These are phyloP conservation scores for Drosophila macrospina DNA, from an alignment of 2,888 invertebrate genomes.

Conservation along the genomic window DNA sequence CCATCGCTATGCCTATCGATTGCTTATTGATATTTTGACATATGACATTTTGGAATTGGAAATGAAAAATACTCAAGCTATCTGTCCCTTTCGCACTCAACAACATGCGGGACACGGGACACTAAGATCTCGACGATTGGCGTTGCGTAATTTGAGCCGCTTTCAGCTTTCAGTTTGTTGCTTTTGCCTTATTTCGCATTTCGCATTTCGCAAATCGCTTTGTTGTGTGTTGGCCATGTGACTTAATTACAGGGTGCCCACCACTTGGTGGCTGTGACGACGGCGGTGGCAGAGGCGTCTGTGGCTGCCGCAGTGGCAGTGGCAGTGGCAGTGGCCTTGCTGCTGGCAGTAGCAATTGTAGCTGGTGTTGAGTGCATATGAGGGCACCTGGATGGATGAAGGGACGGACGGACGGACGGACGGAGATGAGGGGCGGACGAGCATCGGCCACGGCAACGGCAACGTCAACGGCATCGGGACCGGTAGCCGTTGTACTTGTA, in stretches of 20 bases:
- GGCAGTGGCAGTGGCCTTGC: conserved; percentile 51
- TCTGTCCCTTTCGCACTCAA: background rate
- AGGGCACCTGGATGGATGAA: conserved; percentile 5
- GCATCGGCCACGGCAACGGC: background rate
- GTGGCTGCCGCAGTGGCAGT: conserved; percentile 21
- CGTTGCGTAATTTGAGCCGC: conserved; percentile 34
- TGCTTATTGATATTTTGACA: background rate
- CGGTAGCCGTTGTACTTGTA: conserved; percentile 44
- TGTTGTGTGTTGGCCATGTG: conserved; percentile 39
- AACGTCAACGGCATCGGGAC: conserved; percentile 9
- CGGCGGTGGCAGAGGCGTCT: background rate
- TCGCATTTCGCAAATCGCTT: background rate
- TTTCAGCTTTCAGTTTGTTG: background rate
- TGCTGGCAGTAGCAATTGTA: conserved; percentile 33
- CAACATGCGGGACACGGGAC: background rate
- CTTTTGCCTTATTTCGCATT: conserved; percentile 14
- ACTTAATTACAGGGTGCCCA: conserved; percentile 72
- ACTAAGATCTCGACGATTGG: conserved; percentile 23
- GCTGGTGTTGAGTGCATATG: conserved; percentile 35
- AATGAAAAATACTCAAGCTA: background rate
- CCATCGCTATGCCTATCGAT: background rate
- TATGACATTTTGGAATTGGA: conserved; percentile 19
- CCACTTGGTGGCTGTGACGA: conserved; percentile 23
- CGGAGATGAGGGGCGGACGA: background rate
- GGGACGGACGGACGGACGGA: background rate